Base-by-base conservation (phyloP, 2,888 invertebrate genomes). In the Adelphocoris suturalis region DNA sequence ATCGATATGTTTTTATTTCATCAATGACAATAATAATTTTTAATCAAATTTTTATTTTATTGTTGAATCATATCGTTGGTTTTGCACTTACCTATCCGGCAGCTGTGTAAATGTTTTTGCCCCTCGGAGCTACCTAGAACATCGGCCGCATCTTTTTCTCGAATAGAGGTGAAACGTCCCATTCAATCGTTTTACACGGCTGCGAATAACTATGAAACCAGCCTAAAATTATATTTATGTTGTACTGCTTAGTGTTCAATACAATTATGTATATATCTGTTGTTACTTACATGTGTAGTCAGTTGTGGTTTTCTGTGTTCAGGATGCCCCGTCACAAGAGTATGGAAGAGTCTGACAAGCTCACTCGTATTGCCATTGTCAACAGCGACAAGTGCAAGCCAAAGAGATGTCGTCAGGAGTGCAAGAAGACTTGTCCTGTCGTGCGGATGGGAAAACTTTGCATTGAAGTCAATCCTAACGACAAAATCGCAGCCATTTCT, bases 401-500 rank as follows among this genome's bases (percentile, higher is more conserved):
- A 0, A 99, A 99, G 94, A 95, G 99, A 95, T 99, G 99, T 94
- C 96, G 99, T 90, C 99, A 99, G 94, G 99, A 99, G 93, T 99
- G 99, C 94, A 99, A 99, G 93, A 98, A 98, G 93, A 98, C 98
- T 88, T 99, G 99, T 94, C 99, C 99, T 0, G 99, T 99, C 90
- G 99, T 99, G 91, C 96, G 99, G 92, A 99, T 99, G 98, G 99
- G 99, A 93, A 99, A 99, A 94, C 95, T 99, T 68, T 99, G 99
- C 94, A 99, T 99, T 93, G 99, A 99, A 95, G 99, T 99, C 75
- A 96, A 96, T 78, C 97, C 99, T 14, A 97, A 97, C 92, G 98
- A 97, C 93, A 99, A 99, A 94, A 98, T 99, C 92, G 99, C 99
- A 61, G 96, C 97, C 76, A 98, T 99, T 93, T 99, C 99, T 81